These are phyloP conservation scores for Sylvietta virens DNA, from an alignment of 2,113 vertebrate species.

Conservation along the genomic window DNA sequence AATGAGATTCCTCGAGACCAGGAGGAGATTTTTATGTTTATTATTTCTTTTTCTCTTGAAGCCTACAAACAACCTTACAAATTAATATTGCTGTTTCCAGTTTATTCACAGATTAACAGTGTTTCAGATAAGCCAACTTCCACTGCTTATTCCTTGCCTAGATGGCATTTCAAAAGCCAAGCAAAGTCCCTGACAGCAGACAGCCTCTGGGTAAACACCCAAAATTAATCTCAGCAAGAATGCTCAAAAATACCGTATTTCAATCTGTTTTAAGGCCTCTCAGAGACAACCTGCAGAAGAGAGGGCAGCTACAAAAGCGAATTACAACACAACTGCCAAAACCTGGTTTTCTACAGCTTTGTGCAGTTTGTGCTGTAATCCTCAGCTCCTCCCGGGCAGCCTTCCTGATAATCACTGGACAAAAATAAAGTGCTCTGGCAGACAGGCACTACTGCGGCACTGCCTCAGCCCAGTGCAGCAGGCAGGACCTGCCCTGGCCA, in stretches of 20 bases:
- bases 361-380: not conserved
- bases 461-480: not conserved
- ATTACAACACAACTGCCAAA: not conserved
- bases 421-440: constrained; percentile 29
- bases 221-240: not conserved
- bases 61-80: not conserved
- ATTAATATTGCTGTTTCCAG: not conserved
- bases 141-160: not conserved
- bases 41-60: not conserved
- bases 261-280: not conserved
- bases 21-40: not conserved
- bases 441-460: not conserved
- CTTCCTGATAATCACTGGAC: not conserved
- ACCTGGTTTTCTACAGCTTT: not conserved
- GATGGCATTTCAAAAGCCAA: not conserved
- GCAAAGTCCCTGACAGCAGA: not conserved
- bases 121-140: not conserved
- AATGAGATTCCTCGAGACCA: not conserved
- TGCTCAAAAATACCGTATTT: not conserved
- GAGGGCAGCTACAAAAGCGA: not conserved
- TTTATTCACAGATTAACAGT: not conserved
- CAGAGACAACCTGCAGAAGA: not conserved
- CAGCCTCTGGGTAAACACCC: not conserved
- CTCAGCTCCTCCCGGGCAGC: not conserved
- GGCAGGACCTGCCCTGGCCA: not conserved